Conservation (phyloP, 2,113 vertebrate genomes). For the Guaruba guarouba region DNA sequence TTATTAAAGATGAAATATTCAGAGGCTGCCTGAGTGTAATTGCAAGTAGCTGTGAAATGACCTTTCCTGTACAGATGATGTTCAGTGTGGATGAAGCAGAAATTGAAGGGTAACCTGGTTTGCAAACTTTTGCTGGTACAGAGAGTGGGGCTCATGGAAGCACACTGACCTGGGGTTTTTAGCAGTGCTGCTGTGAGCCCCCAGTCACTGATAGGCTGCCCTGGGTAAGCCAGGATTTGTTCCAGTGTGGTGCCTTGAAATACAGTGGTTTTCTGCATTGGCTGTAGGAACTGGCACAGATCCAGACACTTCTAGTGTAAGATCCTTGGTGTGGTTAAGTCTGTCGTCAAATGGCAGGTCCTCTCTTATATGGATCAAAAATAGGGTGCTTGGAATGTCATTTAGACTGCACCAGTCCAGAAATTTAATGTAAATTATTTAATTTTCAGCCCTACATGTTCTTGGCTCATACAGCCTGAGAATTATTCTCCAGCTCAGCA, state of each 20-base stretch:
- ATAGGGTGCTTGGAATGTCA: background rate
- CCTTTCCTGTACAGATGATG: background rate
- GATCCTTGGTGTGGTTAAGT: background rate
- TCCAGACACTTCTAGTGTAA: rapidly evolving
- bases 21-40: background rate
- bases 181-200: background rate
- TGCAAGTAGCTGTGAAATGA: background rate
- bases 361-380: background rate
- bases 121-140: background rate
- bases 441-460: background rate
- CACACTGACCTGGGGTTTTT: background rate
- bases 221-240: background rate
- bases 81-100: background rate
- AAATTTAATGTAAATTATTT: background rate
- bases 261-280: background rate
- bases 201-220: background rate
- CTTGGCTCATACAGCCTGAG: background rate
- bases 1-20: constrained; percentile 16
- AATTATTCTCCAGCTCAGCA: background rate
- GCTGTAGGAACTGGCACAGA: background rate
- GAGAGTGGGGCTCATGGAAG: background rate
- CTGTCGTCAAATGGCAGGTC: background rate
- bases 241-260: background rate
- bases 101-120: background rate
- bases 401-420: background rate